A percentile compares a stretch with the other conserved stretches of the same genome.
Evolutionary conservation across 1,140 invertebrate genomes (phyloP).

Genomic region (Aleiodes sp.): DNA sequence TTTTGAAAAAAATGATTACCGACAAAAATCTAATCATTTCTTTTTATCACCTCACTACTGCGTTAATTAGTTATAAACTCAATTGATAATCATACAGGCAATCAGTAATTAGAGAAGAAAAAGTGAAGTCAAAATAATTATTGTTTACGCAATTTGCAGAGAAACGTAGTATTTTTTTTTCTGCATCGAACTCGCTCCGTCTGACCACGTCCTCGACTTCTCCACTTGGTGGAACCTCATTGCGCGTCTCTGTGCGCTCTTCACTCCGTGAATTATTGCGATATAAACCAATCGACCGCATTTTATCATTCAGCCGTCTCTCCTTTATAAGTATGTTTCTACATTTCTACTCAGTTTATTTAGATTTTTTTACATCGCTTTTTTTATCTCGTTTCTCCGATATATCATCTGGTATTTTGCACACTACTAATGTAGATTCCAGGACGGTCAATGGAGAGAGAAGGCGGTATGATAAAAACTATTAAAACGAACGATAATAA

Average conservation of each 20-base stretch:
- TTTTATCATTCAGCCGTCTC: neutral
- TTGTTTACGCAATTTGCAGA: too few species aligned
- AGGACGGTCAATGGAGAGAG: neutral
- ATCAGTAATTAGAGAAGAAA: too few species aligned
- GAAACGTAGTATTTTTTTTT: too few species aligned
- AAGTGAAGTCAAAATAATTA: too few species aligned
- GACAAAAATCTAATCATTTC: too few species aligned
- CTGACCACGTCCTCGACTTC: conserved; percentile 2
- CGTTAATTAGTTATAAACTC: too few species aligned
- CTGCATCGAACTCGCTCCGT: too few species aligned
- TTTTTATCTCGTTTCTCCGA: too few species aligned
- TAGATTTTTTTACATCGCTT: neutral
- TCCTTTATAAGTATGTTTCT: neutral
- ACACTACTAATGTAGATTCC: conserved; percentile 3
- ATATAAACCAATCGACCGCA: neutral
- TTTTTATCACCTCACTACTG: too few species aligned
- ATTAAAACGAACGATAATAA: neutral
- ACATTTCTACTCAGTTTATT: conserved; percentile 5
- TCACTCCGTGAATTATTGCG: neutral
- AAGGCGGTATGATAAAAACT: neutral
- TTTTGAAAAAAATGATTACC: too few species aligned
- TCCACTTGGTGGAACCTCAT: neutral
- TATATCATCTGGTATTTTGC: neutral
- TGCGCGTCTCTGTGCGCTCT: neutral
- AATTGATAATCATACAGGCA: too few species aligned